Percentiles rank a stretch among this genome's conserved stretches.
Conservation (phyloP, 2,113 vertebrate species). For the human (Homo sapiens) region DNA sequence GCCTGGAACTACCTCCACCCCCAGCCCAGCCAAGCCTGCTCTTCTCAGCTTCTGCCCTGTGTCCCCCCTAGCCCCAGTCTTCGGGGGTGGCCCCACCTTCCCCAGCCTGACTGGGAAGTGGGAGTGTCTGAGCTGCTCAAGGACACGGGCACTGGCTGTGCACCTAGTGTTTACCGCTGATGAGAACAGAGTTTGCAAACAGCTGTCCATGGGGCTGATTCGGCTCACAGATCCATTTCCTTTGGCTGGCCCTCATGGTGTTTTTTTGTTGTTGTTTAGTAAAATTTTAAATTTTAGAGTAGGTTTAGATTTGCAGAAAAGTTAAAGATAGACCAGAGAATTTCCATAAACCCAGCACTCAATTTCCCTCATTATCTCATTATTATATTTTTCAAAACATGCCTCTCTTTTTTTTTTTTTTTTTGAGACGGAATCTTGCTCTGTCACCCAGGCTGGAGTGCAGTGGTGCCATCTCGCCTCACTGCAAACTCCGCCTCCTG, state of each 20-base stretch:
- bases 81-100: too few relatives aligned
- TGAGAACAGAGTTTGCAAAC: not conserved
- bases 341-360: not conserved
- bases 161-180: not conserved
- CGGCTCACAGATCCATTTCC: not conserved
- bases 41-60: not conserved
- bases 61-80: not conserved
- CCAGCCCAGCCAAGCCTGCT: too few relatives aligned
- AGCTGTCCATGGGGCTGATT: not conserved
- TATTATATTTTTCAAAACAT: not conserved
- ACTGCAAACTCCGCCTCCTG: too few relatives aligned
- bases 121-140: not conserved
- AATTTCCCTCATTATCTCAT: not conserved
- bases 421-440: too few relatives aligned
- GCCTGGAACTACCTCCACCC: not conserved
- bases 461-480: too few relatives aligned
- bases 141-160: not conserved
- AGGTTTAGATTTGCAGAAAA: not conserved
- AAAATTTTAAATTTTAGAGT: not conserved
- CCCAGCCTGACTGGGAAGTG: not conserved
- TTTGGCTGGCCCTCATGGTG: not conserved
- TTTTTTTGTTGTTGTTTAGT: not conserved
- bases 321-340: not conserved
- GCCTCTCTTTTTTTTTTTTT: not conserved
- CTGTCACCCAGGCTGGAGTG: too few relatives aligned